A percentile compares a stretch with the other conserved stretches of the same genome.
phyloP scores from a whole-genome alignment of 2,888 invertebrate species.

The Aporophyla nigra region DNA sequence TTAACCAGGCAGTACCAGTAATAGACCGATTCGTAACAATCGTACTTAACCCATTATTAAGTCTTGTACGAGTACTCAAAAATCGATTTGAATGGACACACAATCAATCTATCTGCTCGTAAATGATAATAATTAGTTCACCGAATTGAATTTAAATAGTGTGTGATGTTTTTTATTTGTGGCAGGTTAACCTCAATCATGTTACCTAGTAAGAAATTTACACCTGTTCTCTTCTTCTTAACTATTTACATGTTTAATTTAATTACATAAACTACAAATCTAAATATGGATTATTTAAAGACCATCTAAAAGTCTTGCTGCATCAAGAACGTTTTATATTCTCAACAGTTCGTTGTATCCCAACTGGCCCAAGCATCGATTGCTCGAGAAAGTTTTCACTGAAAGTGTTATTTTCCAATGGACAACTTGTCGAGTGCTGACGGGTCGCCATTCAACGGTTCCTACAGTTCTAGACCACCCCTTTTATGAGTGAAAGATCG shows the following conservation, averaged over 20 bases:
- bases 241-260: neutral
- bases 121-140: conserved; percentile 11
- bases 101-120: conserved; percentile 12
- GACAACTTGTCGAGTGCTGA: conserved; percentile 52
- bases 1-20: conserved; percentile 1
- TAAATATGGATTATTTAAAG: neutral
- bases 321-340: conserved; percentile 12
- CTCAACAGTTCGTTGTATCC: conserved; percentile 27
- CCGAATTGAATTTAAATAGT: neutral
- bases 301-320: neutral
- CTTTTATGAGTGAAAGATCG: conserved; percentile 33
- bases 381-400: conserved; percentile 58
- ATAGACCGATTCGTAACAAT: conserved; percentile 1
- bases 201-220: neutral
- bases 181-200: neutral
- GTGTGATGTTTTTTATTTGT: conserved; percentile 15
- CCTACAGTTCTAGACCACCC: conserved; percentile 29
- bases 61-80: conserved; percentile 1
- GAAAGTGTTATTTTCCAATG: conserved; percentile 52
- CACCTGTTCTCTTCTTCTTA: neutral
- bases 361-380: conserved; percentile 44
- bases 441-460: conserved; percentile 47
- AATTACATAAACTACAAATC: neutral
- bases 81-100: conserved; percentile 21
- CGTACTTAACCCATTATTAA: conserved; percentile 3